Evolutionary conservation across 2,888 invertebrate genomes (phyloP).

Genomic region (Cephalotes varians): DNA sequence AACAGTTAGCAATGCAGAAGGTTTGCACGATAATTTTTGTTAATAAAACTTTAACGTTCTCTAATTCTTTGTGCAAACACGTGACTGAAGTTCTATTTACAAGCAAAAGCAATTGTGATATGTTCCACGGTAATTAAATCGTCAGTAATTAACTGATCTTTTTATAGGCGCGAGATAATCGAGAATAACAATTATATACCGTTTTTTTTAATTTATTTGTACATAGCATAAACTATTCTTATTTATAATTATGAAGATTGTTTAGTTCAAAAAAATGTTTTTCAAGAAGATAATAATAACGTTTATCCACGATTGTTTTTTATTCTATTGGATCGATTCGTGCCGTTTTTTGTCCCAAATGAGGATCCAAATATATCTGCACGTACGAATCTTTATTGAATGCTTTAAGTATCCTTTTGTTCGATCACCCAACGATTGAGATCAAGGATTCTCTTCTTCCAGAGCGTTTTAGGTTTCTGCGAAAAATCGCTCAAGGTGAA

Average conservation of each 20-base stretch:
- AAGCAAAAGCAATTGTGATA: background rate
- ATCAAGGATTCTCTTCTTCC: no score
- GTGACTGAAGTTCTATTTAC: background rate
- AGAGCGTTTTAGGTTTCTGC: no score
- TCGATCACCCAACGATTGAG: no score
- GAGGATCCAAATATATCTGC: no score
- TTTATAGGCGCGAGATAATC: background rate
- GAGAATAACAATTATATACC: background rate
- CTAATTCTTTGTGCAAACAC: slow-evolving; percentile 13
- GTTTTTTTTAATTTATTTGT: background rate
- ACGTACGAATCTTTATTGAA: no score
- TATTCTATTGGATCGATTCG: no score
- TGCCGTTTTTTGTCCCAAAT: no score
- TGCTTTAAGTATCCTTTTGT: no score
- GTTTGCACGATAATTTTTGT: slow-evolving; percentile 76
- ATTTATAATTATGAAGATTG: background rate
- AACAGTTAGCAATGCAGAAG: slow-evolving; percentile 40
- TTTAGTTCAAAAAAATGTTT: slow-evolving; percentile 41
- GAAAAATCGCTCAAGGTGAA: no score
- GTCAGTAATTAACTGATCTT: background rate
- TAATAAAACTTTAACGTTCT: slow-evolving; percentile 79
- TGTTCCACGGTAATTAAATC: background rate
- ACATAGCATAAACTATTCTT: no score
- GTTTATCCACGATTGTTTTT: background rate
- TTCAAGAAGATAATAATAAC: background rate